phyloP scores from a whole-genome alignment of 2,113 vertebrate species.

The Meleagris gallopavo region DNA sequence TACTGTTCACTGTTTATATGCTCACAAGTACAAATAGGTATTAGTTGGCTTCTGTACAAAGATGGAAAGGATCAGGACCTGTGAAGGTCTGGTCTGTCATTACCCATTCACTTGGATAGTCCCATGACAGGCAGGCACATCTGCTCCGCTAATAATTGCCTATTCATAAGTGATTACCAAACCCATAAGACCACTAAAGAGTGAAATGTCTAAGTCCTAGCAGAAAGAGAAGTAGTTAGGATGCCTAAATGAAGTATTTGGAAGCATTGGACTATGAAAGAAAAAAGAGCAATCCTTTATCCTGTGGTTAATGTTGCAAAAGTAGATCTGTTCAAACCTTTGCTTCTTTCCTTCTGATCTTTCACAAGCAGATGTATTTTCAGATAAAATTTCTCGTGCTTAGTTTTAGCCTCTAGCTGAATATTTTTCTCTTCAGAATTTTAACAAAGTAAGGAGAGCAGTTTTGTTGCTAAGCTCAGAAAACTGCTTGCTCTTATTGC shows the following conservation, averaged over 20 bases:
- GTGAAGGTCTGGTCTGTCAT: neutral
- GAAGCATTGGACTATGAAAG: neutral
- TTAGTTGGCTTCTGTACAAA: neutral
- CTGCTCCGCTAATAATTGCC: neutral
- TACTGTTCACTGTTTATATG: neutral
- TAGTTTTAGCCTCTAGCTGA: slow-evolving; percentile 23
- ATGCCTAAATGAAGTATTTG: neutral
- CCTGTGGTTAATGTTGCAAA: neutral
- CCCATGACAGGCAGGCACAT: neutral
- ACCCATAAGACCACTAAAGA: neutral
- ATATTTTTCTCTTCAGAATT: slow-evolving; percentile 25
- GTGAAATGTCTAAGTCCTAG: neutral
- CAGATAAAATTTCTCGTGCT: neutral
- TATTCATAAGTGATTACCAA: neutral
- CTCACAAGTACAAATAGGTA: neutral
- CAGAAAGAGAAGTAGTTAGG: neutral
- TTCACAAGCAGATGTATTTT: slow-evolving; percentile 22
- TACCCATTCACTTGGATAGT: neutral
- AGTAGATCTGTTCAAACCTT: neutral
- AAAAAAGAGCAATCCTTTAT: neutral
- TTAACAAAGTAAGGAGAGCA: slow-evolving; percentile 34
- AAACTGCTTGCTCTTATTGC: slow-evolving; percentile 62
- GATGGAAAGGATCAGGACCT: neutral
- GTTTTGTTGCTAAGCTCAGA: slow-evolving; percentile 44
- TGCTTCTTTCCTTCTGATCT: neutral